Percentiles rank a stretch among this genome's conserved stretches.
Conservation (phyloP, 37 sponge, comb jelly and placozoan species). For the Eunapius fragilis region DNA sequence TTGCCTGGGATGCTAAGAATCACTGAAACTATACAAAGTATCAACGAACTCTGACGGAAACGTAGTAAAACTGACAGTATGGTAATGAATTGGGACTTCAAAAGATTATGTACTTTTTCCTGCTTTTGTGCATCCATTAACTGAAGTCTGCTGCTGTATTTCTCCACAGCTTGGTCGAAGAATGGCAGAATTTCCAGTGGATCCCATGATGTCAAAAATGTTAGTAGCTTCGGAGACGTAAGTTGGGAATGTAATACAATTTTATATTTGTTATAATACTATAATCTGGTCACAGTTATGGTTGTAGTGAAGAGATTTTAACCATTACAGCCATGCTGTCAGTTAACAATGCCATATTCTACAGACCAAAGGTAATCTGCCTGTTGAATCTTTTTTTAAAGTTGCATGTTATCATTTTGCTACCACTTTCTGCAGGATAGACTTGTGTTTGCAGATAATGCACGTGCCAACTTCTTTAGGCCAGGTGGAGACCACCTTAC, state of each 20-base stretch:
- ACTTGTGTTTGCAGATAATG: slow-evolving; percentile 95
- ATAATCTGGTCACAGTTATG: slow-evolving; percentile 92
- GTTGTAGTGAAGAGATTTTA: slow-evolving; percentile 95
- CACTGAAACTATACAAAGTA: too few species aligned
- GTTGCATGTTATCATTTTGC: background rate
- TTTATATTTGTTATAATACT: too few species aligned
- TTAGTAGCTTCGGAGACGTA: too few species aligned
- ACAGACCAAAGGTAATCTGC: slow-evolving; percentile 85
- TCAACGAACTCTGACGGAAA: too few species aligned
- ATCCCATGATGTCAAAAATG: slow-evolving; percentile 95
- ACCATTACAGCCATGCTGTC: slow-evolving; percentile 98
- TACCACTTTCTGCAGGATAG: slow-evolving; percentile 65
- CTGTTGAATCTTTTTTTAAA: too few species aligned
- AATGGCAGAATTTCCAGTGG: slow-evolving; percentile 99
- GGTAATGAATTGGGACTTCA: too few species aligned
- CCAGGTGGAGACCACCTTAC: slow-evolving; percentile 98
- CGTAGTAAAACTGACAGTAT: too few species aligned
- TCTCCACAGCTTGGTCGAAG: background rate
- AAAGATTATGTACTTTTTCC: too few species aligned
- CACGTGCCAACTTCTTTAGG: slow-evolving; percentile 95
- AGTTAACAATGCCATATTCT: slow-evolving; percentile 97
- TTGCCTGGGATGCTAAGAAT: too few species aligned
- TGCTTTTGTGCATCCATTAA: background rate
- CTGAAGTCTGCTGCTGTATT: background rate
- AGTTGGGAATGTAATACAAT: too few species aligned